These are phyloP conservation scores for Graptemys geographica DNA, from an alignment of 2,797 vertebrate species.

Conservation along the genomic window DNA sequence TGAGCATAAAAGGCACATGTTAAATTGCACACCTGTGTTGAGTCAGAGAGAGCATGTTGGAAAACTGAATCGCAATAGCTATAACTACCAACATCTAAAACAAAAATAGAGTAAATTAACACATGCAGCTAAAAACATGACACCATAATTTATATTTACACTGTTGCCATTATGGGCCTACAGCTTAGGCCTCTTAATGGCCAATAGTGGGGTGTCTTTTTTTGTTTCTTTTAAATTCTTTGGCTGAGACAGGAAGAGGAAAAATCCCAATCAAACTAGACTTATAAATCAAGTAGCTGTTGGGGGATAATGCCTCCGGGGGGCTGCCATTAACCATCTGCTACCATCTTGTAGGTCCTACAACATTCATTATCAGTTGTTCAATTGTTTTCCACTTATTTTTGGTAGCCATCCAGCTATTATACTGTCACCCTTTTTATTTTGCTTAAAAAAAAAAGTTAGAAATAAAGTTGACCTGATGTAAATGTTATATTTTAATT, in stretches of 20 bases:
- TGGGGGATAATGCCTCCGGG: neutral
- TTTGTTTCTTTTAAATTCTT: neutral
- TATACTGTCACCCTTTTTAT: neutral
- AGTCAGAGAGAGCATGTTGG: neutral
- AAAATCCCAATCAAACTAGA: neutral
- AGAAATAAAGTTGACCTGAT: conserved; percentile 3
- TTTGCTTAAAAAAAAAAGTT: neutral
- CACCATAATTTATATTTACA: neutral
- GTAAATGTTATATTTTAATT: conserved; percentile 48
- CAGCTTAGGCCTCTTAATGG: neutral
- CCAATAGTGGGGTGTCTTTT: neutral
- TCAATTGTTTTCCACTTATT: neutral
- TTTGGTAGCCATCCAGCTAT: neutral
- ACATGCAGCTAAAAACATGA: neutral
- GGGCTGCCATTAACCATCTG: neutral
- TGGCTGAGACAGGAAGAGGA: neutral
- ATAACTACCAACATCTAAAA: neutral
- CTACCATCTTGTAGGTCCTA: neutral
- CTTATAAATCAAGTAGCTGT: neutral
- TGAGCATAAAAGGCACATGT: neutral
- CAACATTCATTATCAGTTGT: neutral
- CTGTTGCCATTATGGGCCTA: rapidly evolving
- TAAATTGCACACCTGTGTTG: neutral
- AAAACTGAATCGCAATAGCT: neutral
- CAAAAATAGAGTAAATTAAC: neutral